These are phyloP conservation scores for Buphagus erythrorhynchus DNA, from an alignment of 2,797 vertebrate species.

Conservation along the genomic window DNA sequence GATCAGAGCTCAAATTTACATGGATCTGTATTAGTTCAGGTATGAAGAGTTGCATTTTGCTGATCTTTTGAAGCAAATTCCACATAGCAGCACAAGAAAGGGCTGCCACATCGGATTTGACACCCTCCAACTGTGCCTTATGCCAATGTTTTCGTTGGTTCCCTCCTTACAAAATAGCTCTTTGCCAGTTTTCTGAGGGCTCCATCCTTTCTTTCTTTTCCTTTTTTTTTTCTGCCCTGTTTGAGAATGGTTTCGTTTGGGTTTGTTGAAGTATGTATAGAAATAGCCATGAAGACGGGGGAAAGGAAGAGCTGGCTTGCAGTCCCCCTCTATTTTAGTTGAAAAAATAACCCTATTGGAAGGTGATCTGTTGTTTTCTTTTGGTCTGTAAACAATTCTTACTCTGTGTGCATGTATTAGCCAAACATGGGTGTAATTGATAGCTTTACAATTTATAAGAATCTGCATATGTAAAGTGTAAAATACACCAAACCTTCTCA, in stretches of 20 bases:
- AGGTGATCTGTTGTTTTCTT: constrained; percentile 26
- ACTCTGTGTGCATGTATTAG: neutral
- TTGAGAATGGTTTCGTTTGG: constrained; percentile 35
- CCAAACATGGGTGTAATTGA: neutral
- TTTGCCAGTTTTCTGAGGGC: constrained; percentile 71
- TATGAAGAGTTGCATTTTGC: constrained; percentile 70
- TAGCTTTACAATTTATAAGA: neutral
- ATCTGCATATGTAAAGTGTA: neutral
- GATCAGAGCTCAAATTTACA: constrained; percentile 74
- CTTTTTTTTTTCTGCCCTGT: fast-evolving
- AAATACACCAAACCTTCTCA: neutral
- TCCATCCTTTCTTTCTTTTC: constrained; percentile 53
- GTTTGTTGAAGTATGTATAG: constrained; percentile 56
- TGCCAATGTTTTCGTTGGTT: constrained; percentile 67
- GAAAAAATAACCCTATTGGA: constrained; percentile 12
- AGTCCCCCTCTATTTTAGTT: neutral
- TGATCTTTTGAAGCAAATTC: constrained; percentile 70
- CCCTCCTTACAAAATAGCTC: constrained; percentile 68
- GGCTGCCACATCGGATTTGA: constrained; percentile 75
- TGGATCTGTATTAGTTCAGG: constrained; percentile 77
- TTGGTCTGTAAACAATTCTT: constrained; percentile 5
- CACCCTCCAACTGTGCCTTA: constrained; percentile 75
- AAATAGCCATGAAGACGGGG: constrained; percentile 55
- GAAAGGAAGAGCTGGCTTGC: constrained; percentile 38
- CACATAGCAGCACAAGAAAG: constrained; percentile 72